Percentiles rank a stretch among this genome's conserved stretches.
Conservation (phyloP, 2,797 vertebrate species). For the Danio kyathit region DNA sequence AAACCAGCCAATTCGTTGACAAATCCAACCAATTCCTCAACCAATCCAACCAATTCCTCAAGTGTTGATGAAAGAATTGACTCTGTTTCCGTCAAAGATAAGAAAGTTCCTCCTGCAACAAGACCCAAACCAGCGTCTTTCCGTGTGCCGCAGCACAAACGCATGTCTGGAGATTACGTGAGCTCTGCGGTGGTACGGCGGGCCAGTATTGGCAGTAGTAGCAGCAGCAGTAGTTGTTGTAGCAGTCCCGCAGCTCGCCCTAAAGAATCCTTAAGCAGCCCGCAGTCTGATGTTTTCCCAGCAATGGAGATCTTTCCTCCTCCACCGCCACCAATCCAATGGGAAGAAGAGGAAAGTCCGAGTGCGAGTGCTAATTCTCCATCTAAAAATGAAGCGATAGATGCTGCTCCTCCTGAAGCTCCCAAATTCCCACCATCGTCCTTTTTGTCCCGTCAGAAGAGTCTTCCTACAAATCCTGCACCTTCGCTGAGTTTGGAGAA, state of each 20-base stretch:
- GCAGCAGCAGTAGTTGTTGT: slow-evolving; percentile 51
- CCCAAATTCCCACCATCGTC: slow-evolving; percentile 13
- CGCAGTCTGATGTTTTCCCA: slow-evolving; percentile 68
- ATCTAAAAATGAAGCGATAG: slow-evolving; percentile 51
- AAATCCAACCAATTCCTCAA: too few species aligned
- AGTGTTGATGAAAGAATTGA: slow-evolving; percentile 63
- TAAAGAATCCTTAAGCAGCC: slow-evolving; percentile 70
- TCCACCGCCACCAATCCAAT: slow-evolving; percentile 67
- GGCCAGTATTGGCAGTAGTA: slow-evolving; percentile 57
- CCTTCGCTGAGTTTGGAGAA: slow-evolving; percentile 84
- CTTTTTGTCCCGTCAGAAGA: slow-evolving; percentile 71
- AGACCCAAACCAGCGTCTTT: slow-evolving; percentile 92
- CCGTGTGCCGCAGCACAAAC: slow-evolving; percentile 91
- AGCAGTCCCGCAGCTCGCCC: slow-evolving; percentile 59
- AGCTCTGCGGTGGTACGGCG: slow-evolving; percentile 89
- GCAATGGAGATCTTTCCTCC: slow-evolving; percentile 58
- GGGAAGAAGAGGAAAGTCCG: slow-evolving; percentile 51
- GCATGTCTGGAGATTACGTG: slow-evolving; percentile 88
- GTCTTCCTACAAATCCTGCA: slow-evolving; percentile 70
- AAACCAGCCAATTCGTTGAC: too few species aligned
- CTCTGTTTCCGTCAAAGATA: slow-evolving; percentile 77
- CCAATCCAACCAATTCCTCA: too few species aligned
- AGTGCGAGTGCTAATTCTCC: slow-evolving; percentile 59
- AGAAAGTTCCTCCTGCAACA: slow-evolving; percentile 84
- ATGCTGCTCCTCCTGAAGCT: slow-evolving; percentile 32